phyloP scores from a whole-genome alignment of 2,888 invertebrate genomes.

The Liopterus haemorrhoidalis region DNA sequence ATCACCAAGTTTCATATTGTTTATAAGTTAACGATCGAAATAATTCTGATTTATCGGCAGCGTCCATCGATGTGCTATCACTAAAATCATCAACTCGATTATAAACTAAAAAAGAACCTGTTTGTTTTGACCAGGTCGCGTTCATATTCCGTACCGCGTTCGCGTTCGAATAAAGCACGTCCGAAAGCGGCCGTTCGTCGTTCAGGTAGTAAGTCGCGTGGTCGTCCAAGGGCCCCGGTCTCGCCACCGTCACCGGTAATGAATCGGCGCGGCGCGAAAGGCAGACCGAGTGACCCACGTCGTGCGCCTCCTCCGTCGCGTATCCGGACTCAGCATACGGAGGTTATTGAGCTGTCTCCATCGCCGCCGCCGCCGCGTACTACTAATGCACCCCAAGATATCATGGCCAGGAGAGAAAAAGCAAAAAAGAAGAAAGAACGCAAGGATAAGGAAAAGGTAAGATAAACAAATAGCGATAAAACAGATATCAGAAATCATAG shows the following conservation, averaged over 20 bases:
- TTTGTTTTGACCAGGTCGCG: conserved; percentile 53
- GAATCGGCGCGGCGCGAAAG: conserved; percentile 17
- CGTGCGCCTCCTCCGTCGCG: conserved; percentile 52
- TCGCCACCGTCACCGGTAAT: conserved; percentile 32
- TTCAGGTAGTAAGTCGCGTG: conserved; percentile 25
- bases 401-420: conserved; percentile 30
- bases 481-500: too few species aligned
- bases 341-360: conserved; percentile 42
- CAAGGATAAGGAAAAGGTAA: conserved; percentile 13
- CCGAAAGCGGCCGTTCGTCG: conserved; percentile 19
- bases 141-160: conserved; percentile 54
- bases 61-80: too few species aligned
- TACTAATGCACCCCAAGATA: conserved; percentile 34
- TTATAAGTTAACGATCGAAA: too few species aligned
- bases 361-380: conserved; percentile 29
- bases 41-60: too few species aligned
- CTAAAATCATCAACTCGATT: too few species aligned
- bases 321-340: conserved; percentile 44
- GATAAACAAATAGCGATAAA: not conserved
- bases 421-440: conserved; percentile 13
- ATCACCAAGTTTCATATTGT: too few species aligned
- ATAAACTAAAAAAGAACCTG: too few species aligned
- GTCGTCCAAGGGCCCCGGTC: conserved; percentile 32
- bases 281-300: conserved; percentile 45
- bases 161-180: conserved; percentile 39